Percentiles rank a stretch among this genome's conserved stretches.
phyloP scores from a whole-genome alignment of 2,888 invertebrate species.

The Athalia rosae region DNA sequence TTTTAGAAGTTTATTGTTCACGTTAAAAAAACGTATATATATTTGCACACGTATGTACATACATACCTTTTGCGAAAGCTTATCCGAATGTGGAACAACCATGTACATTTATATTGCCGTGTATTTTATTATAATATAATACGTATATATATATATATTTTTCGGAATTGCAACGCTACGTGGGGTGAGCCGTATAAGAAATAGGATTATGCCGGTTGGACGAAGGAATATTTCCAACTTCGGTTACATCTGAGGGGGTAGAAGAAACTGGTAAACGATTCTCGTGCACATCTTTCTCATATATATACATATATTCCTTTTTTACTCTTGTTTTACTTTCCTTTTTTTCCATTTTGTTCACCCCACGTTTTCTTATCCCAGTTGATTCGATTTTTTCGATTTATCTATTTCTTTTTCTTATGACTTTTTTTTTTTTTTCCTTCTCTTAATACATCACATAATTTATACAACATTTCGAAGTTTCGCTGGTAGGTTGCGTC shows the following conservation, averaged over 20 bases:
- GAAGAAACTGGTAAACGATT: conserved; percentile 2
- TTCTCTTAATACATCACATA: no score
- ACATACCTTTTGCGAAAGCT: no score
- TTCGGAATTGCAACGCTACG: neutral
- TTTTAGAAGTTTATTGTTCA: no score
- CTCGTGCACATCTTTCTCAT: conserved; percentile 20
- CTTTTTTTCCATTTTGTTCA: conserved; percentile 7
- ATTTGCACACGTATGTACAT: no score
- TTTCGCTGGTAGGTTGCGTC: neutral
- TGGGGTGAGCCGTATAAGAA: neutral
- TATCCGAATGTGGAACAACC: no score
- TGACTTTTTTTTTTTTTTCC: no score
- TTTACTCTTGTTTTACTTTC: neutral
- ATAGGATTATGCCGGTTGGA: conserved; percentile 19
- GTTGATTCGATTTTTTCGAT: no score
- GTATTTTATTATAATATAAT: neutral
- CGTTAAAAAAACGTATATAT: no score
- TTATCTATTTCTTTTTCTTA: no score
- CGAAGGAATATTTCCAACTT: conserved; percentile 10
- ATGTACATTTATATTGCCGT: no score
- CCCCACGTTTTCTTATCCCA: neutral
- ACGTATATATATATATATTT: neutral
- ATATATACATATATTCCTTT: neutral
- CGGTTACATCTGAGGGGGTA: neutral
- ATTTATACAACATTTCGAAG: no score